phyloP scores from a whole-genome alignment of 2,888 invertebrate species.

The Cheilosia soror region DNA sequence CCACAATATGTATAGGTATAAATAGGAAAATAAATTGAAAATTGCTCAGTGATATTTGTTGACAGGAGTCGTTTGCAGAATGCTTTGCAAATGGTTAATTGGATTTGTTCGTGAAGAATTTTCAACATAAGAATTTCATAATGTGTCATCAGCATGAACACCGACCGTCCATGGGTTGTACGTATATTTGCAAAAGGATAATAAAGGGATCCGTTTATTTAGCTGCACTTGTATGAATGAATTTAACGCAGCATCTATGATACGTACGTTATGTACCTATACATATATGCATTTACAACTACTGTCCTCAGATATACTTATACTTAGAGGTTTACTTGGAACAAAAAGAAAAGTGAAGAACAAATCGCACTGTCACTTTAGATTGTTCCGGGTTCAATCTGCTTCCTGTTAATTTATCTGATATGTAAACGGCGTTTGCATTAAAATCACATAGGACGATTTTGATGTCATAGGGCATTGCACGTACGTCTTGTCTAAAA shows the following conservation, averaged over 20 bases:
- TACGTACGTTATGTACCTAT: neutral
- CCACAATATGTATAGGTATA: constrained; percentile 38
- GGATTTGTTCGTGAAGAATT: constrained; percentile 72
- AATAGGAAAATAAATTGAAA: constrained; percentile 71
- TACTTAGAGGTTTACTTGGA: neutral
- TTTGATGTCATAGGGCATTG: too few species aligned
- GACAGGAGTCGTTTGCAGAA: constrained; percentile 70
- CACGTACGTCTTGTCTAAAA: too few species aligned
- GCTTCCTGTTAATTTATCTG: too few species aligned
- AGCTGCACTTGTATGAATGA: constrained; percentile 36
- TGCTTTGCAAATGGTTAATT: constrained; percentile 68
- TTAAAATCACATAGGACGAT: too few species aligned
- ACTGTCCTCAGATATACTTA: constrained; percentile 4
- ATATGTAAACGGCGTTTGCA: too few species aligned
- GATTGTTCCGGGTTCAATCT: neutral
- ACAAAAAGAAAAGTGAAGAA: neutral
- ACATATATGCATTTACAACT: constrained; percentile 18
- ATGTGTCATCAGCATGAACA: constrained; percentile 59
- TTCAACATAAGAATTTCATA: constrained; percentile 67
- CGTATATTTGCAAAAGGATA: constrained; percentile 32
- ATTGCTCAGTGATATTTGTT: constrained; percentile 72
- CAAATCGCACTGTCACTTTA: neutral
- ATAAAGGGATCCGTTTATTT: constrained; percentile 18
- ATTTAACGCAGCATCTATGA: constrained; percentile 12
- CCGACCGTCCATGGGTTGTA: constrained; percentile 30